These are phyloP conservation scores for Physocephala rufipes DNA, from an alignment of 2,888 invertebrate species.

Conservation along the genomic window DNA sequence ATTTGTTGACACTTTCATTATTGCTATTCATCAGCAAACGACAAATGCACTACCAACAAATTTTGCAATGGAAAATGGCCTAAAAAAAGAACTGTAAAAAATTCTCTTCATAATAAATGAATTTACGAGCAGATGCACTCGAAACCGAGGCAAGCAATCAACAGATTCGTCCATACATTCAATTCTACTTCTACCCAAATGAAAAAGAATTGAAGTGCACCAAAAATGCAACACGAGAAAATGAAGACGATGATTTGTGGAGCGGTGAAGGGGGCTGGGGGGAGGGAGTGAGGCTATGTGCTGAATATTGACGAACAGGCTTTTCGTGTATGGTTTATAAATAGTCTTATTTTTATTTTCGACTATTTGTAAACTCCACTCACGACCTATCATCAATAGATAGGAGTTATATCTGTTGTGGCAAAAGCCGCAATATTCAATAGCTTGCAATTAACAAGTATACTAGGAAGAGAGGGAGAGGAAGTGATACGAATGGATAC, in stretches of 20 bases:
- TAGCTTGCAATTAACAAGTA: conserved; percentile 32
- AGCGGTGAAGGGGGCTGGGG: background rate
- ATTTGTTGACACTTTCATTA: conserved; percentile 30
- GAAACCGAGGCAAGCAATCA: conserved; percentile 25
- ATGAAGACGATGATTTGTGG: background rate
- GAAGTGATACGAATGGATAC: too few relatives aligned
- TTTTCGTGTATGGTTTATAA: too few relatives aligned
- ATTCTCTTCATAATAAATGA: conserved; percentile 57
- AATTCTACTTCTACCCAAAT: conserved; percentile 14
- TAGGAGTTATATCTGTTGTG: conserved; percentile 6
- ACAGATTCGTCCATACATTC: background rate
- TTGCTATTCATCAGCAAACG: conserved; percentile 15
- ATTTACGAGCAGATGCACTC: conserved; percentile 60
- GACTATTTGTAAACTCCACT: background rate
- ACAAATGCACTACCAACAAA: conserved; percentile 19
- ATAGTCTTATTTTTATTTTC: background rate
- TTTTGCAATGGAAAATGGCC: background rate
- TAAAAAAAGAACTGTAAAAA: conserved; percentile 8
- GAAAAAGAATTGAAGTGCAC: conserved; percentile 24
- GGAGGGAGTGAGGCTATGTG: background rate
- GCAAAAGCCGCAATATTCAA: conserved; percentile 23
- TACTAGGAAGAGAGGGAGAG: background rate
- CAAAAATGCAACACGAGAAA: conserved; percentile 14
- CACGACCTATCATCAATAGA: background rate
- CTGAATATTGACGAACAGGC: background rate